Evolutionary conservation across 1,140 invertebrate genomes (phyloP).

Genomic region (Drosophila funebris): DNA sequence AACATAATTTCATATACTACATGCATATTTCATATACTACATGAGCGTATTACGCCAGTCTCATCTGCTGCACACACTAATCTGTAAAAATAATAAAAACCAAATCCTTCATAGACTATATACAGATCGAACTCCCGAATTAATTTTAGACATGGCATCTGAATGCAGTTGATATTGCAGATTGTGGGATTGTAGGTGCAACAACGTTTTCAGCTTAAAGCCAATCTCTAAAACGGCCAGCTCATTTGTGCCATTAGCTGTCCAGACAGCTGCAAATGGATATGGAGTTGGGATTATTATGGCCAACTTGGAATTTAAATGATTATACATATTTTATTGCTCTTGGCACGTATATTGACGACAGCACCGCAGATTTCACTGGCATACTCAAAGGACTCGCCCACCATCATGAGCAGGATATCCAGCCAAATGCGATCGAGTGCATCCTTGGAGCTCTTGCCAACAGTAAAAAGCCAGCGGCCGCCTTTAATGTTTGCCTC

Average conservation of each 20-base stretch:
- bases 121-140: constrained; percentile 61
- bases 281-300: constrained; percentile 85
- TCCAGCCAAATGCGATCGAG: constrained; percentile 98
- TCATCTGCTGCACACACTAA: constrained; percentile 21
- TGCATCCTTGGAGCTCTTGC: constrained; percentile 92
- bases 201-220: constrained; percentile 92
- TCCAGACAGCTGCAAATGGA: constrained; percentile 63
- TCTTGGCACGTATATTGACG: constrained; percentile 95
- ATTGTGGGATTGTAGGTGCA: constrained; percentile 84
- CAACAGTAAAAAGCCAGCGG: constrained; percentile 96
- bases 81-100: constrained; percentile 9
- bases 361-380: constrained; percentile 98
- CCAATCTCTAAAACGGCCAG: constrained; percentile 92
- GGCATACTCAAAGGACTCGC: constrained; percentile 97
- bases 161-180: constrained; percentile 93
- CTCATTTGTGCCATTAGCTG: constrained; percentile 86
- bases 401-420: constrained; percentile 92
- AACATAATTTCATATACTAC: constrained; percentile 24
- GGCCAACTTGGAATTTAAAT: neutral
- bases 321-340: constrained; percentile 91
- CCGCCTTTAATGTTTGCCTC: constrained; percentile 94
- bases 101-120: constrained; percentile 53
- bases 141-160: constrained; percentile 91
- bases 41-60: constrained; percentile 20
- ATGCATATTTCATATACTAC: neutral